Percentiles rank a stretch among this genome's conserved stretches.
Conservation (phyloP, 1,140 invertebrate species). For the Drosophila ambigua region DNA sequence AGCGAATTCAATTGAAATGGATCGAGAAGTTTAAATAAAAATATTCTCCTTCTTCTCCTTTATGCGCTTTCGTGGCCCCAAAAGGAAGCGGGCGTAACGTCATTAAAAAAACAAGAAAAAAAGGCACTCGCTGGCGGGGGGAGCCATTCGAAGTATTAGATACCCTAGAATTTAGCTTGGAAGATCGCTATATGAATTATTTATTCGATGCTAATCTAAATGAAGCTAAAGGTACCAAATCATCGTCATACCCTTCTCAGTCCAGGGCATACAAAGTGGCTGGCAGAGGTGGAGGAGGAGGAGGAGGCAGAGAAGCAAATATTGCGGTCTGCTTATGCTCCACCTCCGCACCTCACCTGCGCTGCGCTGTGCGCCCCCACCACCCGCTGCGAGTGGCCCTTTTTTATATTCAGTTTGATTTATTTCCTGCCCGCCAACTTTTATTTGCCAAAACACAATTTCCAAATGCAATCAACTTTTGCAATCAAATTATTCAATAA, state of each 20-base stretch:
- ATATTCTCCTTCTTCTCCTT: slow-evolving; percentile 32
- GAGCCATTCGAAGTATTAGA: too few species aligned
- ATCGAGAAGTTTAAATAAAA: slow-evolving; percentile 54
- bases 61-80: slow-evolving; percentile 24
- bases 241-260: too few species aligned
- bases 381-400: slow-evolving; percentile 36
- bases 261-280: too few species aligned
- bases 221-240: too few species aligned
- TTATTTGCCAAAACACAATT: slow-evolving; percentile 51
- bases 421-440: slow-evolving; percentile 57
- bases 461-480: slow-evolving; percentile 57
- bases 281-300: neutral
- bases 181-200: neutral
- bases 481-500: slow-evolving; percentile 55
- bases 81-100: slow-evolving; percentile 73
- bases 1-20: slow-evolving; percentile 71
- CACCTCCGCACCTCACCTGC: neutral
- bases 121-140: neutral
- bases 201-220: too few species aligned
- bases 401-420: slow-evolving; percentile 61
- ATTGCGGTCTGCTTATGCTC: slow-evolving; percentile 9
- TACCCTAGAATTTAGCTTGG: too few species aligned
- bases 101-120: slow-evolving; percentile 56
- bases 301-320: neutral
- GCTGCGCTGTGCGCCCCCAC: neutral